phyloP scores from a whole-genome alignment of 2,888 invertebrate species.

The Sarcophaga subvicina region DNA sequence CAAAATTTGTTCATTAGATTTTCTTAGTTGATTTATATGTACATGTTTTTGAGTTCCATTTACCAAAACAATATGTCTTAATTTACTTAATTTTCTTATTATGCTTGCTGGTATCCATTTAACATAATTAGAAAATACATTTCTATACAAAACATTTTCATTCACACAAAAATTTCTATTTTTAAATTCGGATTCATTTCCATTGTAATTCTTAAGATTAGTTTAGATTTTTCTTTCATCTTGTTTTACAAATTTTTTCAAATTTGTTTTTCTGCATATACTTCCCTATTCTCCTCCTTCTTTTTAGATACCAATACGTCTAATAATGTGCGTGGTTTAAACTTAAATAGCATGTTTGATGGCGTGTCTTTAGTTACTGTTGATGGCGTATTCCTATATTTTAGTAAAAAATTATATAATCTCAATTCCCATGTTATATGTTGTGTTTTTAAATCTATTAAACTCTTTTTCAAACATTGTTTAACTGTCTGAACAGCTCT shows the following conservation, averaged over 20 bases:
- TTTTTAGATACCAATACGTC: constrained; percentile 14
- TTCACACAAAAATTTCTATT: constrained; percentile 14
- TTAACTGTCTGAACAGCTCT: constrained; percentile 53
- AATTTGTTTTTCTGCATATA: background rate
- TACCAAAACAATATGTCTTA: constrained; percentile 13
- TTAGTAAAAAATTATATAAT: constrained; percentile 18
- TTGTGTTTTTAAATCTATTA: constrained; percentile 33
- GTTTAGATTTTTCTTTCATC: background rate
- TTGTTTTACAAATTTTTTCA: no score
- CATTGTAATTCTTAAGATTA: background rate
- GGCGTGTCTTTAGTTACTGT: constrained; percentile 18
- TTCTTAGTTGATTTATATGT: constrained; percentile 21
- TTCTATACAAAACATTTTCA: constrained; percentile 23
- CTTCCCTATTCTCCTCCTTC: background rate
- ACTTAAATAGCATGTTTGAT: constrained; percentile 15
- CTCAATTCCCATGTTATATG: constrained; percentile 31
- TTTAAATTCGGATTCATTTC: background rate
- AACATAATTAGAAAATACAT: constrained; percentile 22
- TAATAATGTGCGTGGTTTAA: constrained; percentile 20
- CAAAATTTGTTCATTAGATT: background rate
- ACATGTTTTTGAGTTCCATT: constrained; percentile 25
- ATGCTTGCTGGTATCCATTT: constrained; percentile 18
- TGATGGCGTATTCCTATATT: constrained; percentile 32
- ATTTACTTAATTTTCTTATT: constrained; percentile 11
- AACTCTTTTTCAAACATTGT: constrained; percentile 17